Percentiles rank a stretch among this genome's conserved stretches.
Evolutionary conservation across 1,140 invertebrate species (phyloP).

Genomic region (Euwallacea similis): DNA sequence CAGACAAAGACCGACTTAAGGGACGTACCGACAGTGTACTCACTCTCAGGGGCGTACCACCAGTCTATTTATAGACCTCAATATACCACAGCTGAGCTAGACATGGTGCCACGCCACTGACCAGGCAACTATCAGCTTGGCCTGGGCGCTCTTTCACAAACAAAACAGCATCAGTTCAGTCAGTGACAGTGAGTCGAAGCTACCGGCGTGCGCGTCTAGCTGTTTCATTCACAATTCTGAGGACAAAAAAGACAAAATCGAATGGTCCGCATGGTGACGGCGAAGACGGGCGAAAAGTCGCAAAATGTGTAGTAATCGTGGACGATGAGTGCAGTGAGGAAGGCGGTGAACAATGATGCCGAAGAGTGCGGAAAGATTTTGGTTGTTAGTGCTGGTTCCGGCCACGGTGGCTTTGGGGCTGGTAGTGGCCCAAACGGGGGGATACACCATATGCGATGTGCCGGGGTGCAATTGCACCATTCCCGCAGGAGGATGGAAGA

Average conservation of each 20-base stretch:
- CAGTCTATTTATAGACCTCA: too few species aligned
- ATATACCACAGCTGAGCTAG: too few species aligned
- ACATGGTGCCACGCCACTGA: neutral
- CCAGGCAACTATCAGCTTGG: neutral
- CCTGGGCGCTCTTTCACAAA: neutral
- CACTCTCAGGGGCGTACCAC: neutral
- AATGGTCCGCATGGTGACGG: constrained; percentile 5
- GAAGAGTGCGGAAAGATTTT: constrained; percentile 36
- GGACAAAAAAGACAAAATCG: constrained; percentile 2
- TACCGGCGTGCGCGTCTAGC: neutral
- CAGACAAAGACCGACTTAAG: neutral
- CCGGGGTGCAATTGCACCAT: constrained; percentile 63
- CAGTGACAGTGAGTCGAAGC: neutral
- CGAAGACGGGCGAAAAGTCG: constrained; percentile 14
- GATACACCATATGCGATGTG: constrained; percentile 57
- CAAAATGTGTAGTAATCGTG: constrained; percentile 2
- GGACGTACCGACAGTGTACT: neutral
- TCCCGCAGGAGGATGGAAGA: constrained; percentile 61
- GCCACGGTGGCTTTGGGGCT: constrained; percentile 34
- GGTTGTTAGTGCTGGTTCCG: constrained; percentile 36
- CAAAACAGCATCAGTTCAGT: constrained; percentile 26
- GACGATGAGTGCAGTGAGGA: constrained; percentile 6
- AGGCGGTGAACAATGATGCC: constrained; percentile 2
- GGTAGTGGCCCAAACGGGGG: constrained; percentile 37
- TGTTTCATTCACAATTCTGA: neutral